A percentile compares a stretch with the other conserved stretches of the same genome.
These are phyloP conservation scores for Drosophila paulistorum DNA, from an alignment of 1,140 invertebrate genomes.

Conservation along the genomic window DNA sequence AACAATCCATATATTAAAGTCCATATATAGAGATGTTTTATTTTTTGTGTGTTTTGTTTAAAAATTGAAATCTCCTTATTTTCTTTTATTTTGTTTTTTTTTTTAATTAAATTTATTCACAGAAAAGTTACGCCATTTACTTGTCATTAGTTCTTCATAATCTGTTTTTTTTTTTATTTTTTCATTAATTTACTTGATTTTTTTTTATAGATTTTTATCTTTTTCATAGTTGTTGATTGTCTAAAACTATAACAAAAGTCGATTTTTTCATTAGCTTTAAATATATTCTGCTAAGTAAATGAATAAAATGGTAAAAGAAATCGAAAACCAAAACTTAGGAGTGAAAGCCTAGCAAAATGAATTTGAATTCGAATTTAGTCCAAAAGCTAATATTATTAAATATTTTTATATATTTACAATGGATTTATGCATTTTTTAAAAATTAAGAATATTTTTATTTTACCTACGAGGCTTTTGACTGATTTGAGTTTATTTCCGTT, in stretches of 20 bases:
- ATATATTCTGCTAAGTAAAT: slow-evolving; percentile 17
- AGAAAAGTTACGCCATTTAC: slow-evolving; percentile 80
- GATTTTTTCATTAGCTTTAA: slow-evolving; percentile 58
- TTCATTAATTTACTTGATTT: slow-evolving; percentile 19
- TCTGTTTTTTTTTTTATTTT: slow-evolving; percentile 43
- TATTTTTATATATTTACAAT: slow-evolving; percentile 10
- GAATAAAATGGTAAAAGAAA: slow-evolving; percentile 8
- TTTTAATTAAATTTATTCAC: slow-evolving; percentile 72
- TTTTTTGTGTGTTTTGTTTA: slow-evolving; percentile 44
- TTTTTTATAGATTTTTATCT: slow-evolving; percentile 34
- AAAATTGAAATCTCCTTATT: slow-evolving; percentile 56
- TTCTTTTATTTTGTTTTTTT: slow-evolving; percentile 43
- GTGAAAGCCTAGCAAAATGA: slow-evolving; percentile 8
- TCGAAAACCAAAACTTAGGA: slow-evolving; percentile 27
- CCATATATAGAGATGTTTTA: slow-evolving; percentile 4
- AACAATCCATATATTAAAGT: slow-evolving; percentile 6
- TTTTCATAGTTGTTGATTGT: slow-evolving; percentile 69
- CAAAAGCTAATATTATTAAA: slow-evolving; percentile 25
- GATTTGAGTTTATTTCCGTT: slow-evolving; percentile 13
- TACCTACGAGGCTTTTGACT: background rate
- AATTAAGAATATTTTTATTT: background rate
- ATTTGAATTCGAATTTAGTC: background rate
- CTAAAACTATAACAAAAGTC: slow-evolving; percentile 78
- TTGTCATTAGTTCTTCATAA: slow-evolving; percentile 68
- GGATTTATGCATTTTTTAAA: background rate